Evolutionary conservation across 2,888 invertebrate species (phyloP).

Genomic region (Octodonta nipae): DNA sequence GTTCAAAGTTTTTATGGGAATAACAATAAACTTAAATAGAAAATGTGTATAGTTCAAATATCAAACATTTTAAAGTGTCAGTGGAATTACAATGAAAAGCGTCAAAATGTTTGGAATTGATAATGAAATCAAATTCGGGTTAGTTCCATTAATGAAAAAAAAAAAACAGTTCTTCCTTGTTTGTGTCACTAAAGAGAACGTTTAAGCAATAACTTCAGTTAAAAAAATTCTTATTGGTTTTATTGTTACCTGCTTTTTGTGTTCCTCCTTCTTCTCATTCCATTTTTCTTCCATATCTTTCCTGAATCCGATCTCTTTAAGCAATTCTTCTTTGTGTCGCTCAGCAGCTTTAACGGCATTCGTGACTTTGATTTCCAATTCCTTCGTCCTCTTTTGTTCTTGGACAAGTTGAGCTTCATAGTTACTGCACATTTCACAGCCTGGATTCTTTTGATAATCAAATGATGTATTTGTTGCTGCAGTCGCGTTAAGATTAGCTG

Average conservation of each 20-base stretch:
- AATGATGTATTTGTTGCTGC: conserved; percentile 29
- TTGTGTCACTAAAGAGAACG: too few species aligned
- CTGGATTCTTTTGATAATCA: conserved; percentile 23
- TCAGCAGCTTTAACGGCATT: conserved; percentile 44
- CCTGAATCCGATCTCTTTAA: conserved; percentile 58
- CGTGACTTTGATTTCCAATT: conserved; percentile 35
- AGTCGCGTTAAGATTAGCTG: conserved; percentile 20
- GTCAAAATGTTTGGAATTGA: too few species aligned
- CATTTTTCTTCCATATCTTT: conserved; percentile 67
- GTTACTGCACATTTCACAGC: conserved; percentile 79
- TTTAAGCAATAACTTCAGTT: too few species aligned
- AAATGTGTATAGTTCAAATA: too few species aligned
- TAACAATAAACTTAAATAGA: too few species aligned
- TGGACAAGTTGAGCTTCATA: conserved; percentile 72
- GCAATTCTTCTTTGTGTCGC: conserved; percentile 50
- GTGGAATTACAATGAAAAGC: too few species aligned
- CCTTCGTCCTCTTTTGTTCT: conserved; percentile 50
- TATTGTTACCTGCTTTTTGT: conserved; percentile 58
- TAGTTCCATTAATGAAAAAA: too few species aligned
- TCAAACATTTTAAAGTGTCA: too few species aligned
- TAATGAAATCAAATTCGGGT: too few species aligned
- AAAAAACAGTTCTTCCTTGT: too few species aligned
- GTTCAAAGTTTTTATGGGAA: too few species aligned
- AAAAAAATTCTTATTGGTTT: too few species aligned
- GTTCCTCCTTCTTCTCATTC: conserved; percentile 61